phyloP scores from a whole-genome alignment of 1,140 invertebrate species.

The Limonius californicus region DNA sequence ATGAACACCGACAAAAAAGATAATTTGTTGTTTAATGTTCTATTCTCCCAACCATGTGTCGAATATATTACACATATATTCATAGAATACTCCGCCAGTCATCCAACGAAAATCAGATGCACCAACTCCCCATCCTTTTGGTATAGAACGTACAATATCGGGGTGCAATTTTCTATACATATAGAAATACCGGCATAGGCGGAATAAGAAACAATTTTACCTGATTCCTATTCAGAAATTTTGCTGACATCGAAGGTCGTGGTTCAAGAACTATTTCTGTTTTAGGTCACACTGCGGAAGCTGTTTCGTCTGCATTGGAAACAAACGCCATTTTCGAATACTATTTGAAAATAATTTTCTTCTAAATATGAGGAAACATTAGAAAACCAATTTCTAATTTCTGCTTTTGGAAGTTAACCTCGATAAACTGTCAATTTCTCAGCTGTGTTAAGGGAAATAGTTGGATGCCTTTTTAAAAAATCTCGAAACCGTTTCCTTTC shows the following conservation, averaged over 20 bases:
- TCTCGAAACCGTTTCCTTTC: constrained; percentile 19
- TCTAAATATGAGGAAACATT: background rate
- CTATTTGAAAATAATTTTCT: background rate
- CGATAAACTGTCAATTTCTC: background rate
- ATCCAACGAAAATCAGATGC: constrained; percentile 46
- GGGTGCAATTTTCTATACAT: constrained; percentile 33
- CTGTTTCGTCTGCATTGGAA: constrained; percentile 46
- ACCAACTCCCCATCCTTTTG: too few relatives aligned
- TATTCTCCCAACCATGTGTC: constrained; percentile 33
- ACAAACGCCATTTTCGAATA: constrained; percentile 29
- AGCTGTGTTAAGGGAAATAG: background rate
- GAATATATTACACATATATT: constrained; percentile 45
- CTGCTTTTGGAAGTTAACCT: background rate
- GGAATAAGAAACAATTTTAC: constrained; percentile 28
- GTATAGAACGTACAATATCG: too few relatives aligned
- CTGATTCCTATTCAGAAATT: constrained; percentile 31
- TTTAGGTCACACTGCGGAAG: constrained; percentile 41
- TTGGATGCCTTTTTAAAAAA: constrained; percentile 18
- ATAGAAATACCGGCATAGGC: constrained; percentile 41
- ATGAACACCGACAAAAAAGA: constrained; percentile 36
- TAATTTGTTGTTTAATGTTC: constrained; percentile 27
- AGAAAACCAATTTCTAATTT: background rate
- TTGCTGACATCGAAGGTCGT: constrained; percentile 38
- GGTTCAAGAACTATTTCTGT: constrained; percentile 35
- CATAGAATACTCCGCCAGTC: constrained; percentile 45